Conservation (phyloP, 2,797 vertebrate genomes). For the Sebastes matsubarae region DNA sequence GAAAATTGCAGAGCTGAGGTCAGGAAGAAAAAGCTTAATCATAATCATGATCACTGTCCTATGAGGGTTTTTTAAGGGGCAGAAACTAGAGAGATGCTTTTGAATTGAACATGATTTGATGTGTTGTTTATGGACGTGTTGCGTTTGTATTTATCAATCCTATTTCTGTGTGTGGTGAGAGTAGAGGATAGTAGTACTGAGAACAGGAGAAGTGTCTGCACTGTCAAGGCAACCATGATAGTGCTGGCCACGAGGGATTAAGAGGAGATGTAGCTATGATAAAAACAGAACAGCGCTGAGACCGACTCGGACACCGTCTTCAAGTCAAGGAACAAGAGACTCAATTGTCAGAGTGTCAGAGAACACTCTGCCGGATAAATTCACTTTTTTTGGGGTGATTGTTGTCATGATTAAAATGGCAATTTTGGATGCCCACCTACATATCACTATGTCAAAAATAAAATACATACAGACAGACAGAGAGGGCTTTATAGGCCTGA, state of each 20-base stretch:
- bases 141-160: background rate
- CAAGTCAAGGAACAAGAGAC: slow-evolving; percentile 26
- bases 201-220: slow-evolving; percentile 42
- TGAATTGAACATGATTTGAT: background rate
- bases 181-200: background rate
- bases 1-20: background rate
- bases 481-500: background rate
- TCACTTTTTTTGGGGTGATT: background rate
- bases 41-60: background rate
- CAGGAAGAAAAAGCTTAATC: background rate
- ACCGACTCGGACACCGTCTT: slow-evolving; percentile 4
- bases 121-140: background rate
- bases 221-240: slow-evolving; percentile 62
- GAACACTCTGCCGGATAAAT: background rate
- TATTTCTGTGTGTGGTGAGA: slow-evolving; percentile 3
- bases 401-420: background rate
- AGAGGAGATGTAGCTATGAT: slow-evolving; percentile 52
- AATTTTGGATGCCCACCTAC: background rate
- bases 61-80: background rate
- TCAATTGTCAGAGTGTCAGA: background rate
- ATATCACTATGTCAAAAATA: background rate
- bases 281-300: slow-evolving; percentile 40
- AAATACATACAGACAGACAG: background rate
- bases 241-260: slow-evolving; percentile 56
- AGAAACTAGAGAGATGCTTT: background rate